A percentile compares a stretch with the other conserved stretches of the same genome.
Conservation (phyloP, 2,113 vertebrate species). For the Channa maculata region DNA sequence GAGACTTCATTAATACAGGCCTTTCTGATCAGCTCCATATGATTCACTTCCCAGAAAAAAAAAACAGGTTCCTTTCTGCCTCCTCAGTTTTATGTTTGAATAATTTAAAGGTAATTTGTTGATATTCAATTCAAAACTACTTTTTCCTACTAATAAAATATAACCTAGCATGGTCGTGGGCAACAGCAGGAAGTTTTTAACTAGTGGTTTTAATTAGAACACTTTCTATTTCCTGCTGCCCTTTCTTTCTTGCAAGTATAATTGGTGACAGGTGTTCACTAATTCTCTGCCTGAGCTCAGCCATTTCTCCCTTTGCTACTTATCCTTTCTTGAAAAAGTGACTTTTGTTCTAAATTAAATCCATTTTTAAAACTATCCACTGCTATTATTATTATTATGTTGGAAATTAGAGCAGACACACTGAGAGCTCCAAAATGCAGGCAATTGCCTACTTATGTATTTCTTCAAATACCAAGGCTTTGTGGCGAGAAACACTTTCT, state of each 20-base stretch:
- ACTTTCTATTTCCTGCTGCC: conserved; percentile 96
- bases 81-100: neutral
- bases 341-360: conserved; percentile 28
- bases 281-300: conserved; percentile 77
- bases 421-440: conserved; percentile 2
- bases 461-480: neutral
- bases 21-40: conserved; percentile 74
- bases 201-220: conserved; percentile 98
- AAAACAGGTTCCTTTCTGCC: conserved; percentile 11
- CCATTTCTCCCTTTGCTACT: conserved; percentile 32
- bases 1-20: conserved; percentile 77
- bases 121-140: no score
- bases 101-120: no score
- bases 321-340: conserved; percentile 25
- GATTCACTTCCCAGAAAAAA: conserved; percentile 40
- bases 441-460: conserved; percentile 6
- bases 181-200: conserved; percentile 99
- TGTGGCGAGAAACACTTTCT: neutral
- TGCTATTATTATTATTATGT: neutral
- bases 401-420: neutral
- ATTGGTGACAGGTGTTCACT: conserved; percentile 96
- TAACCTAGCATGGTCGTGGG: conserved; percentile 81
- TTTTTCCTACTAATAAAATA: neutral
- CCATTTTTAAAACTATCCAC: conserved; percentile 4
- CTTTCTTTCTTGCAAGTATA: conserved; percentile 91